Evolutionary conservation across 2,113 vertebrate genomes (phyloP).

Genomic region (Actinemys pallida): DNA sequence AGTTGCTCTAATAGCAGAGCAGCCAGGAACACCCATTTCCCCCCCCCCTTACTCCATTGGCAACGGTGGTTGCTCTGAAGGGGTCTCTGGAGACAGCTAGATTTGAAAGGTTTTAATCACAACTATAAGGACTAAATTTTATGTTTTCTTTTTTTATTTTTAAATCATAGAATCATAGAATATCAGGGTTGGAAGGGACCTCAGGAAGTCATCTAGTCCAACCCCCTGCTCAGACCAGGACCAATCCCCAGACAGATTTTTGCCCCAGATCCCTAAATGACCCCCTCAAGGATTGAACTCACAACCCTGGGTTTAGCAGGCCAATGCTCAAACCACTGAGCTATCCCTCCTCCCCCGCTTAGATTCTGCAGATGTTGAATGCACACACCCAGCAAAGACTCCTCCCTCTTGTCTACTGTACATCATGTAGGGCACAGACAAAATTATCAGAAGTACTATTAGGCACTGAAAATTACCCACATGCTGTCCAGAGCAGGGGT

Average conservation of each 20-base stretch:
- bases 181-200: too few species aligned
- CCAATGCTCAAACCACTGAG: too few species aligned
- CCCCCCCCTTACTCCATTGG: not conserved
- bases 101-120: not conserved
- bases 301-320: too few species aligned
- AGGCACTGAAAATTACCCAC: not conserved
- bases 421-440: not conserved
- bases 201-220: too few species aligned
- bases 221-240: too few species aligned
- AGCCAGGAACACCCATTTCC: not conserved
- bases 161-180: too few species aligned
- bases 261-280: too few species aligned
- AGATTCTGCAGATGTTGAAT: not conserved
- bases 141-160: too few species aligned
- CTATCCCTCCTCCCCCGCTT: too few species aligned
- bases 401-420: not conserved
- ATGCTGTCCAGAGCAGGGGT: not conserved
- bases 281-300: too few species aligned
- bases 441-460: not conserved
- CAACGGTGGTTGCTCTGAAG: not conserved
- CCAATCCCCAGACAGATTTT: too few species aligned
- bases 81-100: not conserved
- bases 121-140: not conserved
- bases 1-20: not conserved
- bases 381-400: not conserved